These are phyloP conservation scores for Drosophila limbata DNA, from an alignment of 2,888 invertebrate genomes.

Conservation along the genomic window DNA sequence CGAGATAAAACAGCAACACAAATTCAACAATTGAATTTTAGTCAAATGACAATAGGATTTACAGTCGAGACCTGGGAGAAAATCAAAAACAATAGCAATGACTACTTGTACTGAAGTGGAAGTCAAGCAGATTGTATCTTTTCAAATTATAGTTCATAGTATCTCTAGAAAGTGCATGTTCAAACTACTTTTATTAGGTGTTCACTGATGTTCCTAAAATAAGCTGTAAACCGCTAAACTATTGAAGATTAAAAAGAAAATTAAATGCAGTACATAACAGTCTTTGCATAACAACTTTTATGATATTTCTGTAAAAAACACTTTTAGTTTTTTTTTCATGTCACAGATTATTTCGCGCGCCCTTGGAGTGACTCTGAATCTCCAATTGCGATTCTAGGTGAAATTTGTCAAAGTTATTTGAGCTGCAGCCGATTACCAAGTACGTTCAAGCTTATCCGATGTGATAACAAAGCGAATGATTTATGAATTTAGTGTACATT, in stretches of 20 bases:
- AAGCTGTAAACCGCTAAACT: no score
- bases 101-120: neutral
- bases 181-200: neutral
- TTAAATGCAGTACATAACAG: no score
- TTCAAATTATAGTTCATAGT: conserved; percentile 1
- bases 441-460: conserved; percentile 26
- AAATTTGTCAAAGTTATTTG: conserved; percentile 4
- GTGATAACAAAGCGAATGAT: conserved; percentile 35
- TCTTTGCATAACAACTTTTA: no score
- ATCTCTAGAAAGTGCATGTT: conserved; percentile 1
- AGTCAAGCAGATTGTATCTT: neutral
- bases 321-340: no score
- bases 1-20: conserved; percentile 7
- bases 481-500: conserved; percentile 21
- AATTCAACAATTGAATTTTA: conserved; percentile 29
- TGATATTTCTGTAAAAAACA: no score
- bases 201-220: neutral
- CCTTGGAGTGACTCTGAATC: no score
- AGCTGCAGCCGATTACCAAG: neutral
- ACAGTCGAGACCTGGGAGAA: conserved; percentile 7
- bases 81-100: conserved; percentile 14
- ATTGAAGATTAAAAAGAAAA: no score
- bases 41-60: conserved; percentile 34
- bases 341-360: no score
- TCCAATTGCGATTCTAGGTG: neutral